Evolutionary conservation across 2,113 vertebrate species (phyloP).

Genomic region (Ictidomys tridecemlineatus): DNA sequence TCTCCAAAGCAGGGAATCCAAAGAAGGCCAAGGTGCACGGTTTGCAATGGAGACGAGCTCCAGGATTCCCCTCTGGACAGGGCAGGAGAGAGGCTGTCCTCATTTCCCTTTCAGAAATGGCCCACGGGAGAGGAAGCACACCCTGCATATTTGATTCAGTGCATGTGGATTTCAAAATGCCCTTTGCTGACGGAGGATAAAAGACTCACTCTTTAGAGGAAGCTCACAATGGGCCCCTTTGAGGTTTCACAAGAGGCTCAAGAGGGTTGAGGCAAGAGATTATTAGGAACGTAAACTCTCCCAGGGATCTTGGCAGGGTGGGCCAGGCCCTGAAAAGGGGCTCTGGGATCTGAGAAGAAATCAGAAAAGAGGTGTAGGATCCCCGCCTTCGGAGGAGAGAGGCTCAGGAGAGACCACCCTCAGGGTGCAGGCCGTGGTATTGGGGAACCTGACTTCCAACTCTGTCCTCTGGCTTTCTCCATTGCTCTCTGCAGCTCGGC

Average conservation of each 20-base stretch:
- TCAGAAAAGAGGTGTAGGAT: not conserved
- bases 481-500: too few species aligned
- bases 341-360: not conserved
- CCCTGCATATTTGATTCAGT: not conserved
- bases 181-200: not conserved
- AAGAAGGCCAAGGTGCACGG: not conserved
- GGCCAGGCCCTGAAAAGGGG: not conserved
- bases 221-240: not conserved
- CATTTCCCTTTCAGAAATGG: not conserved
- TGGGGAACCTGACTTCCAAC: not conserved
- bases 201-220: not conserved
- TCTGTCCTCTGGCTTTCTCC: too few species aligned
- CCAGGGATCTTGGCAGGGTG: not conserved
- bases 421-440: too few species aligned
- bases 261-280: too few species aligned
- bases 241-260: too few species aligned
- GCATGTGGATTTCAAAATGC: not conserved
- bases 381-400: not conserved
- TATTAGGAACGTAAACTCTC: too few species aligned
- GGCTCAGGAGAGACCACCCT: too few species aligned
- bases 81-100: not conserved
- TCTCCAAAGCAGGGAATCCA: not conserved
- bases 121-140: rapidly evolving
- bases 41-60: not conserved
- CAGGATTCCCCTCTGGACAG: not conserved